Percentiles rank a stretch among this genome's conserved stretches.
Evolutionary conservation across 2,113 vertebrate species (phyloP).

Genomic region (Vireo altiloquus): DNA sequence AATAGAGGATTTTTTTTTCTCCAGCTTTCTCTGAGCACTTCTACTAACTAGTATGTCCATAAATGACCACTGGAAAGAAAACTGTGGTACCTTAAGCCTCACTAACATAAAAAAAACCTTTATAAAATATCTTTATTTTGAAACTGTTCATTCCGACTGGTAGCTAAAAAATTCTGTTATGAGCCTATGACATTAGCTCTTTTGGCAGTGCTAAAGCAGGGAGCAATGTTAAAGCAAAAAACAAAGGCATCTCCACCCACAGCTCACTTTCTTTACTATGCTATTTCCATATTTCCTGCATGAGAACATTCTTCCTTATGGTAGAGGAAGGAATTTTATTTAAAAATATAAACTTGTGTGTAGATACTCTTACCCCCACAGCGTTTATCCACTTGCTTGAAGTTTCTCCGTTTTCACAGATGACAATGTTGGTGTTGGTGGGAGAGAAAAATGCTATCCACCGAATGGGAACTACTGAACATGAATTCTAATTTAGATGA

Average conservation of each 20-base stretch:
- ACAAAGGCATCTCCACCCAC: not conserved
- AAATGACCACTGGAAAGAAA: not conserved
- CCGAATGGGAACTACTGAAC: not conserved
- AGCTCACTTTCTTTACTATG: not conserved
- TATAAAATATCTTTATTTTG: not conserved
- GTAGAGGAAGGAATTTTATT: not conserved
- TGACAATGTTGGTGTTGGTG: rapidly evolving
- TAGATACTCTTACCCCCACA: not conserved
- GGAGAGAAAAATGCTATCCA: not conserved
- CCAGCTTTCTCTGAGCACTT: not conserved
- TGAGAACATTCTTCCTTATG: not conserved
- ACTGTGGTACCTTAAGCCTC: not conserved
- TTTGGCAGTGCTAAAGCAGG: not conserved
- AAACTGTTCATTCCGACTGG: not conserved
- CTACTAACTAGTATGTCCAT: not conserved
- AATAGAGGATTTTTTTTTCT: not conserved
- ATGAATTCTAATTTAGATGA: not conserved
- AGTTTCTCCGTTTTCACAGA: not conserved
- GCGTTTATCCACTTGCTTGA: not conserved
- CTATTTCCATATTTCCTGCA: not conserved
- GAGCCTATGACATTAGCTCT: not conserved
- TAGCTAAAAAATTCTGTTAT: not conserved
- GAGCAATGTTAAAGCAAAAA: not conserved
- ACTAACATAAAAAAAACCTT: not conserved
- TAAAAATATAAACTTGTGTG: not conserved